These are phyloP conservation scores for Drosophila putrida DNA, from an alignment of 2,888 invertebrate genomes.

Conservation along the genomic window DNA sequence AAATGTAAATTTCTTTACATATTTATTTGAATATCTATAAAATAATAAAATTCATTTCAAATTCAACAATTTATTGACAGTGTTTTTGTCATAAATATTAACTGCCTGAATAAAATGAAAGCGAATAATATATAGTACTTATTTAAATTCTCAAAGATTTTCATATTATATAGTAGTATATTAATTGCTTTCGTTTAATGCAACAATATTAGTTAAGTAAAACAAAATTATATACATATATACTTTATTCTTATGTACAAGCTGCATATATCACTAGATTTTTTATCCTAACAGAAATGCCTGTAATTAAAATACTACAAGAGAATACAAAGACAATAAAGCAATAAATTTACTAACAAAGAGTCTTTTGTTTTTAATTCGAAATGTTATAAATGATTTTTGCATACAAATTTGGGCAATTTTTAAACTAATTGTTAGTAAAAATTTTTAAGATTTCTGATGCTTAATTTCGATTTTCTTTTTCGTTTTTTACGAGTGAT, in stretches of 20 bases:
- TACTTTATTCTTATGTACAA: background rate
- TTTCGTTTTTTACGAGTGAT: no score
- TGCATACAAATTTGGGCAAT: no score
- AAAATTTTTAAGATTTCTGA: no score
- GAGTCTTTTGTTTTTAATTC: conserved; percentile 16
- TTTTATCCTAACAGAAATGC: conserved; percentile 38
- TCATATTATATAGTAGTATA: background rate
- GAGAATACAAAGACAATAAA: conserved; percentile 15
- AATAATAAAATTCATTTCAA: background rate
- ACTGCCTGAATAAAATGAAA: background rate
- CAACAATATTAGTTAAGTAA: conserved; percentile 5
- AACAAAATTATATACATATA: conserved; percentile 10
- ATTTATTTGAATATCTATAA: background rate
- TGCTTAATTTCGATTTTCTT: no score
- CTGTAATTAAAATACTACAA: conserved; percentile 34
- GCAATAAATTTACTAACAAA: conserved; percentile 52
- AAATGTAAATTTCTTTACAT: background rate
- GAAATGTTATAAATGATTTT: background rate
- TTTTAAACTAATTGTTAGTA: no score
- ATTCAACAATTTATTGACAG: background rate
- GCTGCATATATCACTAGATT: conserved; percentile 24
- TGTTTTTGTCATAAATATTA: background rate
- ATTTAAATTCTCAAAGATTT: no score
- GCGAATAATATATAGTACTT: background rate
- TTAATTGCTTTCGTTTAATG: background rate